phyloP scores from a whole-genome alignment of 2,113 vertebrate species.

The Triplophysa rosa region DNA sequence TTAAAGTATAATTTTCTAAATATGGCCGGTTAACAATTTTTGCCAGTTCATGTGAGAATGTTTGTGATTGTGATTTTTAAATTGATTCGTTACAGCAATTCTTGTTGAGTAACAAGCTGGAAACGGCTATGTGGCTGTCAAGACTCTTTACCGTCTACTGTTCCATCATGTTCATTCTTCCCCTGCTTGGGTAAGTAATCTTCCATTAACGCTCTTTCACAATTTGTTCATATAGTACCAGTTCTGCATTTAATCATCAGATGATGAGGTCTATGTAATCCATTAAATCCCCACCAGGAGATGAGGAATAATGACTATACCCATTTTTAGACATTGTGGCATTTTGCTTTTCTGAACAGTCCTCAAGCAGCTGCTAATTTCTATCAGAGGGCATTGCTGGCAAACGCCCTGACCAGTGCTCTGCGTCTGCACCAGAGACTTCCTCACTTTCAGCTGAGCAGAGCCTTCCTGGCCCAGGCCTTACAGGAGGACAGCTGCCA shows the following conservation, averaged over 20 bases:
- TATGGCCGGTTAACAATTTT: neutral
- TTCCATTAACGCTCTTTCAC: neutral
- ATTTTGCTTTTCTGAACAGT: slow-evolving; percentile 70
- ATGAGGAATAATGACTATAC: too few relatives aligned
- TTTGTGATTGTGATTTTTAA: neutral
- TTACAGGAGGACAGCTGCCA: slow-evolving; percentile 97
- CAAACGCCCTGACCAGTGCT: slow-evolving; percentile 95
- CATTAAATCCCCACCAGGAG: too few relatives aligned
- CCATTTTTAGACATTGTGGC: neutral
- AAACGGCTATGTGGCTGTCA: slow-evolving; percentile 98
- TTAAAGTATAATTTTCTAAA: neutral
- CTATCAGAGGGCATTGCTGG: slow-evolving; percentile 95
- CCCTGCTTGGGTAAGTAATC: slow-evolving; percentile 89
- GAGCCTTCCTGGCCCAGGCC: slow-evolving; percentile 90
- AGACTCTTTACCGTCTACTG: slow-evolving; percentile 96
- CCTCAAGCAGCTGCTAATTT: slow-evolving; percentile 93
- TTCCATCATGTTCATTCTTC: slow-evolving; percentile 94
- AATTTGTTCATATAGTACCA: neutral
- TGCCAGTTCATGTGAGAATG: neutral
- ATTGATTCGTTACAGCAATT: slow-evolving; percentile 83
- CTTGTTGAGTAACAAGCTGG: slow-evolving; percentile 92
- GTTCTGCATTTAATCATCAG: neutral
- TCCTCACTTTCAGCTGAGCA: slow-evolving; percentile 92
- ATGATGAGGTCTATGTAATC: neutral
- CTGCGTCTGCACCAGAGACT: slow-evolving; percentile 93